A percentile compares a stretch with the other conserved stretches of the same genome.
phyloP scores from a whole-genome alignment of 2,797 vertebrate species.

The Aeoliscus strigatus region DNA sequence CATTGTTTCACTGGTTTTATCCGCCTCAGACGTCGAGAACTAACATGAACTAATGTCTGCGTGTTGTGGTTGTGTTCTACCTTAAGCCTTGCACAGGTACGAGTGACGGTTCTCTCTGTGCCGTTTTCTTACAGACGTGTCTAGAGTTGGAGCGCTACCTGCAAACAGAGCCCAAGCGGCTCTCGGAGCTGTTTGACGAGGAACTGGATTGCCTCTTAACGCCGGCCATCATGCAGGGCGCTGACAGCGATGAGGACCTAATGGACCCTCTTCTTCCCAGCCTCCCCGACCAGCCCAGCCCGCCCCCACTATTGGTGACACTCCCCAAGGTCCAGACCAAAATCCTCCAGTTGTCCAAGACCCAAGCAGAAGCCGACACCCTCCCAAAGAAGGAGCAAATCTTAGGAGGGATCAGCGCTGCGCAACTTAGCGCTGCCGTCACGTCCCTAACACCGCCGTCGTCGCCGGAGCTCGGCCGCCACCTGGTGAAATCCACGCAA shows the following conservation, averaged over 20 bases:
- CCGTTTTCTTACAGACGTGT: constrained; percentile 83
- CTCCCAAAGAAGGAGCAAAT: constrained; percentile 49
- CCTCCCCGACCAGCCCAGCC: constrained; percentile 75
- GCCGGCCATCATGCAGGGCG: constrained; percentile 81
- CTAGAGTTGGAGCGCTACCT: constrained; percentile 96
- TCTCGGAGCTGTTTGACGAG: constrained; percentile 91
- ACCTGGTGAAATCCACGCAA: constrained; percentile 90
- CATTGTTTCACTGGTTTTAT: constrained; percentile 10
- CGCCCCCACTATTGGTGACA: constrained; percentile 76
- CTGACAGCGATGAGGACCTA: constrained; percentile 81
- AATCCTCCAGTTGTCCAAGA: constrained; percentile 75
- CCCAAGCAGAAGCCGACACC: constrained; percentile 65
- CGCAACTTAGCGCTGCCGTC: constrained; percentile 90
- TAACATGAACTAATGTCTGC: too few species aligned
- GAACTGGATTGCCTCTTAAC: constrained; percentile 90
- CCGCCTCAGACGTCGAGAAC: constrained; percentile 78
- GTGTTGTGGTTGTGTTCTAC: too few species aligned
- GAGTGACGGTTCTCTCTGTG: constrained; percentile 7
- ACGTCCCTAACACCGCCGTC: constrained; percentile 97
- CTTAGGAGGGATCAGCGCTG: constrained; percentile 75
- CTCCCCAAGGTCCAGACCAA: constrained; percentile 81
- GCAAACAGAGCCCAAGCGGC: constrained; percentile 92
- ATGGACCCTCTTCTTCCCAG: constrained; percentile 76
- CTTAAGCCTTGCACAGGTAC: constrained; percentile 75
- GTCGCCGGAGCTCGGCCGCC: constrained; percentile 93